Evolutionary conservation across 2,113 vertebrate genomes (phyloP).

Genomic region (Chunga burmeisteri): DNA sequence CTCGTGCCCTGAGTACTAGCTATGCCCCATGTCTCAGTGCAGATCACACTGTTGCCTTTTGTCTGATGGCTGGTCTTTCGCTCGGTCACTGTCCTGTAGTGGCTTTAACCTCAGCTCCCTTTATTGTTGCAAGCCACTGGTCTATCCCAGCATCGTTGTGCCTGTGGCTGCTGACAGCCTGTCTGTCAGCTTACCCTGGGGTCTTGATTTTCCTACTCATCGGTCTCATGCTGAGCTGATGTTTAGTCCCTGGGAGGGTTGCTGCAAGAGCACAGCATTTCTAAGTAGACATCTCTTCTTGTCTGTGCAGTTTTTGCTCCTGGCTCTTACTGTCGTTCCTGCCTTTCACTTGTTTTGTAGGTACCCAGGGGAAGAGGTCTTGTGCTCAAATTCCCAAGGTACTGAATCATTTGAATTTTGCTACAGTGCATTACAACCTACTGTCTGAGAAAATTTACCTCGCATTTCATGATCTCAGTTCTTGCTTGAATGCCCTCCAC

Average conservation of each 20-base stretch:
- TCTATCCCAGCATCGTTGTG: not conserved
- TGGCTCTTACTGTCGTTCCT: slow-evolving; percentile 32
- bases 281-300: slow-evolving; percentile 5
- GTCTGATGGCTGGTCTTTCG: not conserved
- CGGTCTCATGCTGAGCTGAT: not conserved
- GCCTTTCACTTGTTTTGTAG: not conserved
- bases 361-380: slow-evolving; percentile 26
- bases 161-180: not conserved
- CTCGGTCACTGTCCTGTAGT: fast-evolving
- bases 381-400: not conserved
- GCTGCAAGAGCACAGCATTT: not conserved
- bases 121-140: not conserved
- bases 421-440: not conserved
- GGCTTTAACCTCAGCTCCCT: not conserved
- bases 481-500: not conserved
- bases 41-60: not conserved
- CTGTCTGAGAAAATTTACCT: slow-evolving; percentile 1
- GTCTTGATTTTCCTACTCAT: not conserved
- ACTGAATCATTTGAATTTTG: slow-evolving; percentile 30
- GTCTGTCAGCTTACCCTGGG: not conserved
- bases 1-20: not conserved
- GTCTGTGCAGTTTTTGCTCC: slow-evolving; percentile 31
- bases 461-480: not conserved
- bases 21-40: fast-evolving
- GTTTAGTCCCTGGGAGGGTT: not conserved